Evolutionary conservation across 2,797 vertebrate genomes (phyloP), one percentile per base, ranked within the genome.

Genomic region (Callimico goeldii): DNA sequence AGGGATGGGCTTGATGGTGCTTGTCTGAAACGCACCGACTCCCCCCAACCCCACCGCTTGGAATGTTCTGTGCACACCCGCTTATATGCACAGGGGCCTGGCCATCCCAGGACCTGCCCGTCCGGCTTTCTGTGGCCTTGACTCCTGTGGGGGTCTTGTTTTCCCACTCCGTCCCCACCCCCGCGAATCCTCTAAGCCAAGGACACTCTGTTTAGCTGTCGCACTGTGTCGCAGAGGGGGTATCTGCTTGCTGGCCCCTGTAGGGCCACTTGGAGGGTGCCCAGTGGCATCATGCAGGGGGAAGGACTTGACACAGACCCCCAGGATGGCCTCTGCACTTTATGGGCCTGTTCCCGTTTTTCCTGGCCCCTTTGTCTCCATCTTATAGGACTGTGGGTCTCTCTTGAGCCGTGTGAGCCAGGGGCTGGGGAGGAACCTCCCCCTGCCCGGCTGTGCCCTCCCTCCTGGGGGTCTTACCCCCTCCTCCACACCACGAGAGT

Each of bases 291-390:
- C 61, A 67, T 4, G 33, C 33, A 4, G 3, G 2, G 24, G 7
- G 5, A 8, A 7, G 75, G 67, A 9, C 13, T n/a, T n/a, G n/a
- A n/a, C n/a, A n/a, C n/a, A n/a, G n/a, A 3, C 4, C 12, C 12
- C 22, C 0, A 2, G n/a, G 39, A 36, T 1, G 1, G 41, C 39
- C 39, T 36, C 61, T 84, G 3, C 20, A 72, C 77, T 64, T 0
- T 4, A 19, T 0, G 0, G 9, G 28, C 14, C 39, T 43, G 2
- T 17, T 41, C 28, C 1, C 1, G 0, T 22, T 8, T 26, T n/a
- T n/a, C 50, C 48, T 2, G 9, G 41, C 2, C 19, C n/a, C n/a
- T 10, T 7, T 2, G 4, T 12, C 41, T 43, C 36, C 13, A 0
- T 8, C 80, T 72, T 30, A 55, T 26, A 19, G 61, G 14, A 22